Percentiles rank a stretch among this genome's conserved stretches.
phyloP scores from a whole-genome alignment of 2,797 vertebrate genomes.

The Sebastes matsubarae region DNA sequence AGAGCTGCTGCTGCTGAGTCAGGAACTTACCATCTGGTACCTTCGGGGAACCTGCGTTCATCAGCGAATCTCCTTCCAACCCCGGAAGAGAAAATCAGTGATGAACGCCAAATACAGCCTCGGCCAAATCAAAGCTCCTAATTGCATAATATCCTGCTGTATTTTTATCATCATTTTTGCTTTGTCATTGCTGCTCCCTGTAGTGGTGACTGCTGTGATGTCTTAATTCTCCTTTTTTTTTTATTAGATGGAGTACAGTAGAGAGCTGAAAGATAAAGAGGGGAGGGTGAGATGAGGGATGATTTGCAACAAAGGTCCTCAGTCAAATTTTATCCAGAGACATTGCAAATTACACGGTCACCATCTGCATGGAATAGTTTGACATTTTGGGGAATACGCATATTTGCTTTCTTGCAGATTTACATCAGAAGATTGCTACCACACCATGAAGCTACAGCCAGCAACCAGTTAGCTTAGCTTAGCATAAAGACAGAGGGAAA shows the following conservation, averaged over 20 bases:
- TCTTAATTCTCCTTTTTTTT: neutral
- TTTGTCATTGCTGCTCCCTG: constrained; percentile 20
- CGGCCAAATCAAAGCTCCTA: constrained; percentile 30
- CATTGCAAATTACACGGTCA: neutral
- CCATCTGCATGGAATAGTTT: neutral
- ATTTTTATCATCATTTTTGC: neutral
- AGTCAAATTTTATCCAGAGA: neutral
- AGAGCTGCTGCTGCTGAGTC: constrained; percentile 65
- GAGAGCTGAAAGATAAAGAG: neutral
- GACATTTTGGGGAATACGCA: neutral
- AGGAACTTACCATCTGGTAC: constrained; percentile 75
- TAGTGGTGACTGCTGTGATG: neutral
- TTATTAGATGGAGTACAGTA: neutral
- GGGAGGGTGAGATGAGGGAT: neutral
- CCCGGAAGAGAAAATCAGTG: constrained; percentile 51
- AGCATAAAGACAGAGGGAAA: neutral
- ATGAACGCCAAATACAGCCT: constrained; percentile 17
- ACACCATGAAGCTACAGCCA: neutral
- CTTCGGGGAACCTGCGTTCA: constrained; percentile 60
- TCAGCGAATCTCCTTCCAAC: constrained; percentile 69
- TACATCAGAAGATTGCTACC: neutral
- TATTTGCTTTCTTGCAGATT: too few relatives aligned
- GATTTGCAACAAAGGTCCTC: neutral
- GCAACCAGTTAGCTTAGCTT: too few relatives aligned
- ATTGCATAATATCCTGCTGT: constrained; percentile 41